Conservation (phyloP, 1,140 invertebrate genomes). For the Meloidogyne hapla region DNA sequence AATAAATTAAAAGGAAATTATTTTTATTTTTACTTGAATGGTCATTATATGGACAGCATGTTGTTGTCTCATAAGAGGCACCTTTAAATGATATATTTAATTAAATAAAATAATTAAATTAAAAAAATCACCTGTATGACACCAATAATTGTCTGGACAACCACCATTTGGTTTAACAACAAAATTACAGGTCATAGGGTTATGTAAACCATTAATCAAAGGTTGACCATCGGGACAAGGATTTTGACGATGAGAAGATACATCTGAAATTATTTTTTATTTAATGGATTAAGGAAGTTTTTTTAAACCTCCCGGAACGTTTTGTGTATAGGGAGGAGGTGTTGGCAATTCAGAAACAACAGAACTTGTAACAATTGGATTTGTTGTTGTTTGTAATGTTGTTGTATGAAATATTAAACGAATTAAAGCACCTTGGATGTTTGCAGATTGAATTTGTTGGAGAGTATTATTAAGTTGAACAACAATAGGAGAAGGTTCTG, state of each 20-base stretch:
- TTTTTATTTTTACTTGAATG: conserved; percentile 23
- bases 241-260: conserved; percentile 32
- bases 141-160: conserved; percentile 58
- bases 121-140: conserved; percentile 23
- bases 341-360: background rate
- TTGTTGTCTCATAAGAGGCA: conserved; percentile 56
- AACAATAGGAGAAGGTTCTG: background rate
- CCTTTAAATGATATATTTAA: conserved; percentile 52
- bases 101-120: background rate
- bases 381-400: background rate
- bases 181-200: conserved; percentile 62
- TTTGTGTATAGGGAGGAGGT: background rate
- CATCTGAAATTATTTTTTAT: background rate
- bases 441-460: background rate
- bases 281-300: too few species aligned
- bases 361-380: conserved; percentile 9
- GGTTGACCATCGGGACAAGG: conserved; percentile 58
- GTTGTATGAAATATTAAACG: conserved; percentile 19
- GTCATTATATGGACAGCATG: conserved; percentile 51
- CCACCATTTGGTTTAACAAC: conserved; percentile 60
- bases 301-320: background rate
- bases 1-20: conserved; percentile 13
- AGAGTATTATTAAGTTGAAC: background rate
- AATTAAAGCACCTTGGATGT: conserved; percentile 2
- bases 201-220: conserved; percentile 55